Conservation (phyloP, 2,113 vertebrate genomes). For the Mionectes macconnelli region DNA sequence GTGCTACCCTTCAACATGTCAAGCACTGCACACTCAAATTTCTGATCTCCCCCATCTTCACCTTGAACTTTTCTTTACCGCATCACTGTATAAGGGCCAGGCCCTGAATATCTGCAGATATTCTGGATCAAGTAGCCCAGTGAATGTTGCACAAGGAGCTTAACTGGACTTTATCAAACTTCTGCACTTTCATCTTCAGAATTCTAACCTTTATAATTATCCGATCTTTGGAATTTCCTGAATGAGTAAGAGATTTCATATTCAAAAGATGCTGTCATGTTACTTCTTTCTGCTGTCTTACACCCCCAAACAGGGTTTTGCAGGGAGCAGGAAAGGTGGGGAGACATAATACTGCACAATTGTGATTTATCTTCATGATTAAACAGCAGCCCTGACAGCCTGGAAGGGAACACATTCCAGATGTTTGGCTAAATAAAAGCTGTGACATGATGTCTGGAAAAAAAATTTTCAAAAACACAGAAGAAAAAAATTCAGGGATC, state of each 20-base stretch:
- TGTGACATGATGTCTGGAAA: not conserved
- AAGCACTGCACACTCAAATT: not conserved
- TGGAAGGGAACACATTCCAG: not conserved
- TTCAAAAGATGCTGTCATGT: not conserved
- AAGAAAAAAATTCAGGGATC: not conserved
- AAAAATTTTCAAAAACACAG: not conserved
- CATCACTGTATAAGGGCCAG: not conserved
- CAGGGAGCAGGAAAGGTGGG: slow-evolving; percentile 17
- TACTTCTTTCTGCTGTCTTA: not conserved
- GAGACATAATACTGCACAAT: not conserved
- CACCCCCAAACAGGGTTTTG: not conserved
- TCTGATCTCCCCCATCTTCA: not conserved
- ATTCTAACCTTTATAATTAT: not conserved
- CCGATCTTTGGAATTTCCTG: not conserved
- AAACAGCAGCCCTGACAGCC: not conserved
- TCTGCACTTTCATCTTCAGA: not conserved
- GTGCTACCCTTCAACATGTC: not conserved
- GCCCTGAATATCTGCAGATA: not conserved
- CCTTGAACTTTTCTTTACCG: not conserved
- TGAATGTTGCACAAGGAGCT: not conserved
- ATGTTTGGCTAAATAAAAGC: not conserved
- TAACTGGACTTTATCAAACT: not conserved
- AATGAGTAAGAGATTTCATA: not conserved
- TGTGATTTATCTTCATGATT: not conserved
- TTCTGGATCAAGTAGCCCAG: not conserved